phyloP scores from a whole-genome alignment of 1,140 invertebrate genomes.

The Ceratina australensis region DNA sequence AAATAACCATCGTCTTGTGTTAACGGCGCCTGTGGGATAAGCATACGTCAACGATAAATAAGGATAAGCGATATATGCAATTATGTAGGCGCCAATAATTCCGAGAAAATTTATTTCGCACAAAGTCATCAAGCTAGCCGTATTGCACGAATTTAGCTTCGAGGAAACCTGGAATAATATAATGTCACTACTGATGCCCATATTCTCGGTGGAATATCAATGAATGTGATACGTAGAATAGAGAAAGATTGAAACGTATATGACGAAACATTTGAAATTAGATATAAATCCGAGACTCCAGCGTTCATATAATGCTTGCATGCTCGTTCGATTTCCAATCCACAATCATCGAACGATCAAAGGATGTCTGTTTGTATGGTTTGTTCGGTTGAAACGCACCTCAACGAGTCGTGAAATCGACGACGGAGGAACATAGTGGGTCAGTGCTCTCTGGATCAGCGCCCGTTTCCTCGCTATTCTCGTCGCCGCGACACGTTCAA shows the following conservation, averaged over 20 bases:
- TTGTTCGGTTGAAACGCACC: too few species aligned
- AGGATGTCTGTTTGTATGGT: too few species aligned
- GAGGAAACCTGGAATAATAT: background rate
- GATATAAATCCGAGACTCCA: too few species aligned
- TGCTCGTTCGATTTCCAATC: too few species aligned
- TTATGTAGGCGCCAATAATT: background rate
- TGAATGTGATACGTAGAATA: too few species aligned
- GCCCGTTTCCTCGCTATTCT: slow-evolving; percentile 72
- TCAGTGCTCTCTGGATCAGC: slow-evolving; percentile 76
- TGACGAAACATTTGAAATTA: too few species aligned
- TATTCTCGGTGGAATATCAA: background rate
- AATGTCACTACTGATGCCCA: background rate
- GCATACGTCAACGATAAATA: background rate
- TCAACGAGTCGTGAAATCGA: slow-evolving; percentile 56
- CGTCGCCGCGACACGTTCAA: slow-evolving; percentile 44
- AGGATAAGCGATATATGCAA: background rate
- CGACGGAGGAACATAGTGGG: slow-evolving; percentile 71
- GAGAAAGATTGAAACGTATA: too few species aligned
- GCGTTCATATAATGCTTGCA: too few species aligned
- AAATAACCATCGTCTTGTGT: slow-evolving; percentile 45
- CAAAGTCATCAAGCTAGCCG: background rate
- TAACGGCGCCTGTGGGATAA: background rate
- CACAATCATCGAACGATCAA: too few species aligned
- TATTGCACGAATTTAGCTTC: background rate
- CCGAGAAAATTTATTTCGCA: background rate